Base-by-base conservation (phyloP, 1,140 invertebrate species). In the Drosophila ogumai region DNA sequence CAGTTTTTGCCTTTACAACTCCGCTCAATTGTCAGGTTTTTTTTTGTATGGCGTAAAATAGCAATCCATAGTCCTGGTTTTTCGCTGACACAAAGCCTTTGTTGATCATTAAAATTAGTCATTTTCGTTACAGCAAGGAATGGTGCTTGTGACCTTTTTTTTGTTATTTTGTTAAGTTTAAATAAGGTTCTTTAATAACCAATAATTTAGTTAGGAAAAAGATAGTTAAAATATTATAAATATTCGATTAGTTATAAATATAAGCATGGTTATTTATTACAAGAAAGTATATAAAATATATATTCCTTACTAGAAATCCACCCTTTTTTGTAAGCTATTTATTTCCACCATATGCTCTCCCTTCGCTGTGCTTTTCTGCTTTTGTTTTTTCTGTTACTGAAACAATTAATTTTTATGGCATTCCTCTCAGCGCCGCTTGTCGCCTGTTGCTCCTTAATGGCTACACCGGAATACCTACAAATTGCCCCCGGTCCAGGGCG, bases 1-100 rank as follows among this genome's bases (percentile, higher is more conserved):
- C 82, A 88, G 60, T 50, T 74, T 61, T 63, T 66, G 75, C 52
- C 57, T 54, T 63, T 68, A 61, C 68, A 56, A 38, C 68, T 60
- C 43, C 9, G 38, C 68, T 71, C 36, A 71, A 72, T 47, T 69
- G 66, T 67, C 63, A 49, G 47, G 12, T 36, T 61, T 65, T 36
- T 46, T 31, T 25, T 36, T 46, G 22, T 25, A 38, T 40, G 60
- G 31, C 43, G 25, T 17, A 41, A 59, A 38, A 63, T 32, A 34
- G 40, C 54, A 22, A 25, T 36, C 55, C 31, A 49, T 31, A 17
- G 17, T 31, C 67, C 32, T 38, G 28, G n/a, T 34, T 38, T 54
- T 31, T 3, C 1, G 10, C 50, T 56, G 63, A 46, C 59, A 73
- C 22, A 50, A 64, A 56, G 36, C 65, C 50, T 55, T 78, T 71